These are phyloP conservation scores for Gulo gulo DNA, from an alignment of 2,113 vertebrate species.

Conservation along the genomic window DNA sequence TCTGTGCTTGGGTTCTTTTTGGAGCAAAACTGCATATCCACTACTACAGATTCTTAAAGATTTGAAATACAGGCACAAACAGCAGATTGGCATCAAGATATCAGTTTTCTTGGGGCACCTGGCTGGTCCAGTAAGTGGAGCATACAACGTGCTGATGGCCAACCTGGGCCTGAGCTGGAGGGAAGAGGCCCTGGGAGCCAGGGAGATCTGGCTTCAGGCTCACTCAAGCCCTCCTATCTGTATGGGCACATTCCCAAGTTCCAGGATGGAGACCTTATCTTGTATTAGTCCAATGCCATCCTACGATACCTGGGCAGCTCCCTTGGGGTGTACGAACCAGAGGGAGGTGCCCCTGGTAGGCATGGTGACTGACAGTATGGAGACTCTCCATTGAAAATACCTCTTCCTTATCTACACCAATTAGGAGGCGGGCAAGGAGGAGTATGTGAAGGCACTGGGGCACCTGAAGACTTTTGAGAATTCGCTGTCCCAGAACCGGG, in stretches of 20 bases:
- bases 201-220: neutral
- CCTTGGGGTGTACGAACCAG: neutral
- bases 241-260: neutral
- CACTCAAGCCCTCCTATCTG: neutral
- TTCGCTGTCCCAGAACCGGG: neutral
- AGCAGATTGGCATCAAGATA: neutral
- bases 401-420: neutral
- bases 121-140: neutral
- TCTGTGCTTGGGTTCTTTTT: neutral
- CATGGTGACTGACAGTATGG: neutral
- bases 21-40: neutral
- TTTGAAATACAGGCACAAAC: neutral
- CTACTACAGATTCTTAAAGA: neutral
- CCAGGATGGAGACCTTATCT: neutral
- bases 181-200: neutral
- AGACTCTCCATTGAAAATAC: neutral
- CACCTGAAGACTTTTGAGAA: neutral
- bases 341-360: neutral
- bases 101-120: neutral
- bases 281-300: neutral
- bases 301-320: neutral
- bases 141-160: neutral
- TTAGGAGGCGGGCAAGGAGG: neutral
- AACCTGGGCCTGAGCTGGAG: neutral
- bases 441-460: neutral